Base-by-base conservation (phyloP, 1,140 invertebrate species). In the Zaprionus inermis region DNA sequence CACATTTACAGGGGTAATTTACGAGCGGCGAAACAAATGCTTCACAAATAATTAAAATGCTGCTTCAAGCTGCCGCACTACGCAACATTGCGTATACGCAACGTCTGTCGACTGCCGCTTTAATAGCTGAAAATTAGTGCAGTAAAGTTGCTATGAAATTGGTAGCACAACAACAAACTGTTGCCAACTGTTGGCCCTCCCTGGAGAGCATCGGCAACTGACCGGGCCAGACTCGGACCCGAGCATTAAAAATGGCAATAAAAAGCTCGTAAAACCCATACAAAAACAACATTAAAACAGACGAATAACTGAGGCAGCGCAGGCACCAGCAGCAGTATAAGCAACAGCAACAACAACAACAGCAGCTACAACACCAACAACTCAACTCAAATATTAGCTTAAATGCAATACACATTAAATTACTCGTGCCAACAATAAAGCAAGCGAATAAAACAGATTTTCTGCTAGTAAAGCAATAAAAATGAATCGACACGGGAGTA, bases 381-480 rank as follows among this genome's bases (percentile, higher is more conserved):
- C 54, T 60, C 74, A 76, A 77, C 84, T 78, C 79, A 80, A 89
- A 89, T 78, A 89, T 89, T 89, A 89, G 85, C 84, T 80, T 89
- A 90, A 89, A 89, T 90, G 84, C 84, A 89, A 84, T 81, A 84
- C 67, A 84, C 84, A 89, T 89, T 79, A 89, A 85, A 89, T 84
- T 81, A 81, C 85, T 90, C 69, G 76, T 78, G 71, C 78, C 85
- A 81, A 78, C 85, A 90, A 89, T 90, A 90, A 89, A 90, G n/a
- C 67, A 52, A 63, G 72, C 78, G 60, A 89, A 90, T 84, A 84
- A 90, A 84, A 89, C 85, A 90, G 85, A 89, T 89, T 89, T 89
- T 89, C 85, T 90, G 84, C 78, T 89, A 90, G 78, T 88, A 88
- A 88, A 88, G 86, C 80, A 83, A 88, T 88, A 88, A 86, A 86